Percentiles rank a stretch among this genome's conserved stretches.
phyloP scores from a whole-genome alignment of 2,113 vertebrate species.

The Microcebus murinus region DNA sequence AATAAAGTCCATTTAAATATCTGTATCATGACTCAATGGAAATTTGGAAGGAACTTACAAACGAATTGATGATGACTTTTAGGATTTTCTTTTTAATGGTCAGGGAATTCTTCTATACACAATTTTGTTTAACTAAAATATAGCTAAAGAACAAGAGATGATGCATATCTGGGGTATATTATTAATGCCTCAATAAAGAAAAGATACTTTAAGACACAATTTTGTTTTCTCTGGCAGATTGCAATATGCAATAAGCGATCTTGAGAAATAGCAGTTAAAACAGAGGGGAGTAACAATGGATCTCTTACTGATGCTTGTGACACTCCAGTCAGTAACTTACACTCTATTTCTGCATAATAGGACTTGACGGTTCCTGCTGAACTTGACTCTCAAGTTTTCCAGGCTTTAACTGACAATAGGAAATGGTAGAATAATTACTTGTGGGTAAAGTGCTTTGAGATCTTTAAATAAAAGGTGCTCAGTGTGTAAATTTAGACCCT shows the following conservation, averaged over 20 bases:
- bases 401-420: background rate
- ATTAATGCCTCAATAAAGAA: background rate
- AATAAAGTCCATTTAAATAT: conserved; percentile 16
- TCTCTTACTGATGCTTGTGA: background rate
- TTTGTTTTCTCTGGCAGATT: background rate
- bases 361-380: background rate
- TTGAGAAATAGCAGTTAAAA: background rate
- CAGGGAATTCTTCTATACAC: background rate
- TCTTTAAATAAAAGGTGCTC: conserved; percentile 46
- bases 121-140: conserved; percentile 33
- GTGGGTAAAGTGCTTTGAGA: conserved; percentile 27
- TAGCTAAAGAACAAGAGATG: background rate
- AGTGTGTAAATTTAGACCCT: background rate
- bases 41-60: background rate
- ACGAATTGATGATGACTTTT: background rate
- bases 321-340: background rate
- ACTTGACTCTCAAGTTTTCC: background rate
- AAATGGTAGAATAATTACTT: conserved; percentile 40
- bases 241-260: background rate
- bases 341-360: background rate
- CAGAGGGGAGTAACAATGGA: background rate
- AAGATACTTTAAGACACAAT: background rate
- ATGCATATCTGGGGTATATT: background rate
- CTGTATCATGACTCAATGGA: background rate
- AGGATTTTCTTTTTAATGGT: background rate